Conservation (phyloP, 2,113 vertebrate species). For the Otis tarda region DNA sequence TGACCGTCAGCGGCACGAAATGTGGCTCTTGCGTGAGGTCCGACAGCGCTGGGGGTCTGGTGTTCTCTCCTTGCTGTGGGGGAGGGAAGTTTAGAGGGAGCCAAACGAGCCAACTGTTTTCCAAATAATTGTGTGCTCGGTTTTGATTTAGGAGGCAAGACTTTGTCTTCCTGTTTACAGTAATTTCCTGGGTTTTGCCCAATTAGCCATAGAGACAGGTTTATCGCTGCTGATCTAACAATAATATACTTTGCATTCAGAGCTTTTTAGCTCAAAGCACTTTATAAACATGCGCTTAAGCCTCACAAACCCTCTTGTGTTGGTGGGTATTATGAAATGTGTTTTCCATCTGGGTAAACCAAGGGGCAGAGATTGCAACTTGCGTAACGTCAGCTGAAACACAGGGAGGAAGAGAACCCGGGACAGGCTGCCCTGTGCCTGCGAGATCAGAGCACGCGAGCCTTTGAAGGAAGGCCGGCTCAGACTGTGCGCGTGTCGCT, state of each 20-base stretch:
- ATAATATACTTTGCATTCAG: constrained; percentile 54
- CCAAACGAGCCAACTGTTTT: constrained; percentile 35
- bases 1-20: not conserved
- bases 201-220: constrained; percentile 57
- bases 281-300: constrained; percentile 37
- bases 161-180: constrained; percentile 67
- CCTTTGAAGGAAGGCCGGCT: not conserved
- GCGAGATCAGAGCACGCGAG: not conserved
- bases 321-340: constrained; percentile 49
- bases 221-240: constrained; percentile 67
- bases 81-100: constrained; percentile 25
- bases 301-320: constrained; percentile 42
- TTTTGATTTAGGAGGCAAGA: constrained; percentile 59
- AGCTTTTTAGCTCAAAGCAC: constrained; percentile 60
- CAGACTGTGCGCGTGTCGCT: not conserved
- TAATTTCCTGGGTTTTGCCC: constrained; percentile 61
- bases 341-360: constrained; percentile 43
- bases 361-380: constrained; percentile 42
- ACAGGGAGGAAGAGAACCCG: not conserved
- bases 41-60: not conserved
- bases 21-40: not conserved
- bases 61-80: not conserved
- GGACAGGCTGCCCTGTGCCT: not conserved
- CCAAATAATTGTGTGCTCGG: constrained; percentile 30
- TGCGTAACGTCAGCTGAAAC: constrained; percentile 5